Percentiles rank a stretch among this genome's conserved stretches.
Conservation (phyloP, 2,797 vertebrate species). For the Rallus crepitans region DNA sequence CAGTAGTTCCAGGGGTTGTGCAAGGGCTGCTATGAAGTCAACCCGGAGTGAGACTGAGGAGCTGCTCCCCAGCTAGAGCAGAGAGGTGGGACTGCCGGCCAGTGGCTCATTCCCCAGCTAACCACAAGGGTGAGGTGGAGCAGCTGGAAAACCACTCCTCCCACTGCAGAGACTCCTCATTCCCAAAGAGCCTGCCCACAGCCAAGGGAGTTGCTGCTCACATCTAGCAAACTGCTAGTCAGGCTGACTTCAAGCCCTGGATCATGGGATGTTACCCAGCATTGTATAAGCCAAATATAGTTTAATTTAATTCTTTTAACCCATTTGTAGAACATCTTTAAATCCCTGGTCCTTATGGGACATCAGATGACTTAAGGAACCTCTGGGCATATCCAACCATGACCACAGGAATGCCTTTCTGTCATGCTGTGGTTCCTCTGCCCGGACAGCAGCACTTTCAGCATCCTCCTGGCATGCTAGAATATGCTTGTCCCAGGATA, state of each 20-base stretch:
- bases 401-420: background rate
- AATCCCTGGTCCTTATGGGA: background rate
- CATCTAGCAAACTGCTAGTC: background rate
- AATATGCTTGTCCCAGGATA: background rate
- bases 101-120: background rate
- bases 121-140: background rate
- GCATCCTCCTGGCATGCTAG: background rate
- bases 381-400: background rate
- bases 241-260: background rate
- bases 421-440: background rate
- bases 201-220: background rate
- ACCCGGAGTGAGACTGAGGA: background rate
- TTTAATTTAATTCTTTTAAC: background rate
- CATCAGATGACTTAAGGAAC: background rate
- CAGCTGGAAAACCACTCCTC: background rate
- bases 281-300: background rate
- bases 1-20: constrained; percentile 18
- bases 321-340: background rate
- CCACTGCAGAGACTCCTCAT: background rate
- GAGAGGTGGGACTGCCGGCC: background rate
- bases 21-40: constrained; percentile 32
- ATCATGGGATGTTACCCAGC: background rate
- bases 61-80: background rate
- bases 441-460: background rate
- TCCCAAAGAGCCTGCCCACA: background rate